Percentiles rank a stretch among this genome's conserved stretches.
phyloP scores from a whole-genome alignment of 1,140 invertebrate species.

The Brachionus manjavacas region DNA sequence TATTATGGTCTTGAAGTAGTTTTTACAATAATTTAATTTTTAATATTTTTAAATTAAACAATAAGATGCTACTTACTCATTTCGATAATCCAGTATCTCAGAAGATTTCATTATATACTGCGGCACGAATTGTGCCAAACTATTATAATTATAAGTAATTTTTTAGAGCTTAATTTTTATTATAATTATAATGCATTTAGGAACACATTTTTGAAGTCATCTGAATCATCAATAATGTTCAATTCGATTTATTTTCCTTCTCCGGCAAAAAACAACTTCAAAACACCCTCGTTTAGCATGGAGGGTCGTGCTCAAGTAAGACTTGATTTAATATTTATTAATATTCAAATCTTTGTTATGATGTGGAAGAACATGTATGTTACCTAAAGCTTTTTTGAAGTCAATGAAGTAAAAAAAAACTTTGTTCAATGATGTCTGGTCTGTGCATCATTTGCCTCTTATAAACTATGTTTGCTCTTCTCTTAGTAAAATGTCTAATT shows the following conservation, averaged over 20 bases:
- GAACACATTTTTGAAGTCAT: conserved; percentile 27
- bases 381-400: too few relatives aligned
- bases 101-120: neutral
- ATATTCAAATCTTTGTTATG: too few relatives aligned
- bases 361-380: too few relatives aligned
- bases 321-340: neutral
- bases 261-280: neutral
- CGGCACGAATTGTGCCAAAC: conserved; percentile 23
- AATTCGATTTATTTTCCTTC: neutral
- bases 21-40: neutral
- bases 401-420: too few relatives aligned
- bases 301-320: conserved; percentile 25
- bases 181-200: too few relatives aligned
- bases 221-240: neutral
- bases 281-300: neutral
- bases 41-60: neutral
- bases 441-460: too few relatives aligned
- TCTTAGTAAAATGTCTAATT: too few relatives aligned
- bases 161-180: too few relatives aligned
- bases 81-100: conserved; percentile 20
- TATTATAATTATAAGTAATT: conserved; percentile 35
- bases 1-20: conserved; percentile 33
- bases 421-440: too few relatives aligned
- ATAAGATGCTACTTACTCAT: neutral
- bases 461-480: too few relatives aligned